Evolutionary conservation across 2,113 vertebrate genomes (phyloP).

Genomic region (Acrocephalus arundinaceus): DNA sequence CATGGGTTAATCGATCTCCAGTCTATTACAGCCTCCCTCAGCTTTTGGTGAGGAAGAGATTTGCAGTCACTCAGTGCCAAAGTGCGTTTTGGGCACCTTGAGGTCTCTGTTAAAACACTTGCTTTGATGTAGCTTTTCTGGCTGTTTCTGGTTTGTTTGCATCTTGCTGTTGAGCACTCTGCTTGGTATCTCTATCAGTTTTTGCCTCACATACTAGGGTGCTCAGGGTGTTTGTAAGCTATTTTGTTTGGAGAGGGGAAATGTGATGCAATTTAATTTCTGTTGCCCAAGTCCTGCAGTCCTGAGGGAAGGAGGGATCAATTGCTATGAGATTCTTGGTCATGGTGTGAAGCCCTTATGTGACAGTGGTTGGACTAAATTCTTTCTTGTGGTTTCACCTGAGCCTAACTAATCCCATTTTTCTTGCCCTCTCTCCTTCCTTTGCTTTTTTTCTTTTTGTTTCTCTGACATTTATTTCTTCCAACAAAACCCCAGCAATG

Average conservation of each 20-base stretch:
- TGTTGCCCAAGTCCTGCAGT: not conserved
- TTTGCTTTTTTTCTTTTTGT: not conserved
- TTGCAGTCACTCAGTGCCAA: not conserved
- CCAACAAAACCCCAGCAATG: not conserved
- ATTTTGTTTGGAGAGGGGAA: not conserved
- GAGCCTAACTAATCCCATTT: not conserved
- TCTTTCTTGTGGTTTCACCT: not conserved
- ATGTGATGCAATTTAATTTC: not conserved
- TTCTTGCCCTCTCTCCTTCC: not conserved
- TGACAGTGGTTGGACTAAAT: not conserved
- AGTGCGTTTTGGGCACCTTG: not conserved
- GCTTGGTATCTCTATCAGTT: not conserved
- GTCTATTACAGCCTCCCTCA: not conserved
- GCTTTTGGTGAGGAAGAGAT: not conserved
- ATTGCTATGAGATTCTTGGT: not conserved
- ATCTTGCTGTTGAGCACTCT: not conserved
- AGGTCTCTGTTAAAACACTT: not conserved
- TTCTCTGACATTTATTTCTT: not conserved
- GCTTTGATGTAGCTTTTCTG: not conserved
- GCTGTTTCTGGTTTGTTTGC: not conserved
- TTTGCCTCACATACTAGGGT: not conserved
- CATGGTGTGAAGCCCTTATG: fast-evolving
- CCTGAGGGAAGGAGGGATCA: not conserved
- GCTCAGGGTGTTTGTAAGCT: not conserved
- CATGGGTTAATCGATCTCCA: not conserved